Percentiles rank a stretch among this genome's conserved stretches.
Evolutionary conservation across 2,888 invertebrate genomes (phyloP).

Genomic region (Coelogynopora nodosa): DNA sequence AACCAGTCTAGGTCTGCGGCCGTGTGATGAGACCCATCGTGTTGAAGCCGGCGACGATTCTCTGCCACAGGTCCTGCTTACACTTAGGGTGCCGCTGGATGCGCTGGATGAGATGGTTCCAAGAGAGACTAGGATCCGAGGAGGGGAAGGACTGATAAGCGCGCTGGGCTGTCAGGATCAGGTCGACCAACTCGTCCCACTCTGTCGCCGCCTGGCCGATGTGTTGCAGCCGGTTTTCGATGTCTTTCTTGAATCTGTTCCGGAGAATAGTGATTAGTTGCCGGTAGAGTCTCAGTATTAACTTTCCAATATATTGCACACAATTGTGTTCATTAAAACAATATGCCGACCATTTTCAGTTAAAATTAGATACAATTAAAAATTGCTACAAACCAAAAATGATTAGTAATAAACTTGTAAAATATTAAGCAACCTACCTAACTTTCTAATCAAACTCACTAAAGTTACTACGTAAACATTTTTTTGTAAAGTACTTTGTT

Average conservation of each 20-base stretch:
- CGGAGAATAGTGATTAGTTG: too few relatives aligned
- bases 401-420: too few relatives aligned
- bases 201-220: background rate
- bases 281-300: too few relatives aligned
- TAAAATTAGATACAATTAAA: too few relatives aligned
- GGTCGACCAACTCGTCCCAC: background rate
- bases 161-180: background rate
- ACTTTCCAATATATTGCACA: too few relatives aligned
- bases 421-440: too few relatives aligned
- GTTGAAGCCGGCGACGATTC: background rate
- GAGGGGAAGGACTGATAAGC: background rate
- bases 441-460: too few relatives aligned
- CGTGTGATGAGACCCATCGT: background rate
- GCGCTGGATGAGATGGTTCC: background rate
- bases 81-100: background rate
- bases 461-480: too few relatives aligned
- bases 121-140: background rate
- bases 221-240: background rate
- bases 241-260: background rate
- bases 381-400: too few relatives aligned
- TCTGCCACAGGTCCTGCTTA: background rate
- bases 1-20: background rate
- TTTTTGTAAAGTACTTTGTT: too few relatives aligned
- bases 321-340: too few relatives aligned
- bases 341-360: too few relatives aligned